Evolutionary conservation across 1,140 invertebrate species (phyloP).

Genomic region (Drosophila subobscura): DNA sequence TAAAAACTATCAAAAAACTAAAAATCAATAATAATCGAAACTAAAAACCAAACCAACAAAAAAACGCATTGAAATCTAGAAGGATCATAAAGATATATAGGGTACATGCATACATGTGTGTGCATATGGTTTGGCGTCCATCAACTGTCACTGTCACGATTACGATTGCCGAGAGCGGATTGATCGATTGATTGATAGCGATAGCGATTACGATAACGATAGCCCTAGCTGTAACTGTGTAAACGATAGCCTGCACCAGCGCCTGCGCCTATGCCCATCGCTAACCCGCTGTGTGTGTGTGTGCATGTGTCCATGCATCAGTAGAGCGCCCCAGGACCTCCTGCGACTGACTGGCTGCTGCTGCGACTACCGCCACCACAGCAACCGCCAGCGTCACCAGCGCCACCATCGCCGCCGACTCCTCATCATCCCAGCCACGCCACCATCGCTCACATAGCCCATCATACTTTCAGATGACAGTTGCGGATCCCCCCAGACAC

Average conservation of each 20-base stretch:
- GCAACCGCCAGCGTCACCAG: too few relatives aligned
- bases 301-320: constrained; percentile 46
- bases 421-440: constrained; percentile 23
- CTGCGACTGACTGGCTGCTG: too few relatives aligned
- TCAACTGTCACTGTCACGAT: constrained; percentile 36
- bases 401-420: constrained; percentile 15
- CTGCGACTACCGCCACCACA: too few relatives aligned
- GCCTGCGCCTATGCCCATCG: constrained; percentile 14
- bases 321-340: constrained; percentile 44
- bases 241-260: constrained; percentile 20
- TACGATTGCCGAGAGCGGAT: constrained; percentile 18
- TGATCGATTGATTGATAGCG: constrained; percentile 29
- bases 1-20: constrained; percentile 35
- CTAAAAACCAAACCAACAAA: constrained; percentile 29
- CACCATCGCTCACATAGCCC: constrained; percentile 28
- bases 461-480: constrained; percentile 59
- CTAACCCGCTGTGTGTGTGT: constrained; percentile 23
- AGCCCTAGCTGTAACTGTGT: constrained; percentile 20
- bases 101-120: constrained; percentile 26
- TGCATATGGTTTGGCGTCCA: constrained; percentile 50
- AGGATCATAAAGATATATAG: constrained; percentile 56
- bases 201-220: constrained; percentile 5
- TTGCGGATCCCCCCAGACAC: constrained; percentile 52
- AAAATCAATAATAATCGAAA: constrained; percentile 40
- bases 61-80: constrained; percentile 45